Conservation (phyloP, 1,140 invertebrate species). For the Tetramorium parvispinum region DNA sequence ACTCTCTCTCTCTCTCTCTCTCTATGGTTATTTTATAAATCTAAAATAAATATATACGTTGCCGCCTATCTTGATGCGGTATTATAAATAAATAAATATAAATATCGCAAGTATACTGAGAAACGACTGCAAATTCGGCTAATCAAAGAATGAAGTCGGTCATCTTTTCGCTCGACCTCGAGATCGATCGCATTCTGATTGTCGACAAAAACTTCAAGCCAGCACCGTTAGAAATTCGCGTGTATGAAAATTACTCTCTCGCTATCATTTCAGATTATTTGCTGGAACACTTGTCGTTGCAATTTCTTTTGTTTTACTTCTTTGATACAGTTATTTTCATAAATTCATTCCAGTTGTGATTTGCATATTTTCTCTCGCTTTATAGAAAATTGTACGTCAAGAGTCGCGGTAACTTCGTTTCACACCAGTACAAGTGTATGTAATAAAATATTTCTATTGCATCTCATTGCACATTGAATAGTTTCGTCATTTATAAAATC, state of each 20-base stretch:
- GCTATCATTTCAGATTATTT: constrained; percentile 40
- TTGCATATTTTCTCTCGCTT: background rate
- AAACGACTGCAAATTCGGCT: constrained; percentile 48
- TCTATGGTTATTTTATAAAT: constrained; percentile 13
- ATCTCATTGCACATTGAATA: background rate
- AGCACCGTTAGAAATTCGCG: constrained; percentile 69
- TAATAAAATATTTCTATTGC: background rate
- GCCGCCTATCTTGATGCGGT: background rate
- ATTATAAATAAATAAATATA: constrained; percentile 45
- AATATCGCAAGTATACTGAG: constrained; percentile 13
- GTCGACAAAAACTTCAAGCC: background rate
- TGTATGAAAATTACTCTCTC: constrained; percentile 43
- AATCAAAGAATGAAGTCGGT: background rate
- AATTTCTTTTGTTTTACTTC: constrained; percentile 15
- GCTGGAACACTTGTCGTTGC: constrained; percentile 1
- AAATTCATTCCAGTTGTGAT: background rate
- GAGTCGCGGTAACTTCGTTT: background rate
- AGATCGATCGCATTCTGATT: constrained; percentile 24
- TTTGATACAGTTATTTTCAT: background rate
- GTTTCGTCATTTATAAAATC: background rate
- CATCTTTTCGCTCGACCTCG: background rate
- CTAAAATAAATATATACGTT: constrained; percentile 58
- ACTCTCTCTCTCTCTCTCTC: background rate
- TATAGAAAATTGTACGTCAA: background rate
- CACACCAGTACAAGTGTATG: background rate